Evolutionary conservation across 2,797 vertebrate species (phyloP), one percentile per base, ranked within the genome.

Genomic region (Siniperca obscura): DNA sequence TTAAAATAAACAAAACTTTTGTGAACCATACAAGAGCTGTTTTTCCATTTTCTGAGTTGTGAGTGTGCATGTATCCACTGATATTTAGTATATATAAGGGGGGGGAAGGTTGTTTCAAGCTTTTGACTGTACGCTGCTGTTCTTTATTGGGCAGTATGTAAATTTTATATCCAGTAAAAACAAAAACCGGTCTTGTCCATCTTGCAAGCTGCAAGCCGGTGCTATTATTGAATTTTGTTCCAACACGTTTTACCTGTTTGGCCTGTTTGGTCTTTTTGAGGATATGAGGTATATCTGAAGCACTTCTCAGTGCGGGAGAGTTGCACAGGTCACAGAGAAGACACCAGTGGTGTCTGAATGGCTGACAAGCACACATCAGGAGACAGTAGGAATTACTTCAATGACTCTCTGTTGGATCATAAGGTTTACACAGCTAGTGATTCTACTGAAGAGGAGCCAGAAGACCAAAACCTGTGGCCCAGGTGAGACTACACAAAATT

Each of bases 1-100:
- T 87, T 86, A 82, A 91, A 93, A 92, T 93, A 92, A 93, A 92
- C 50, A 83, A 87, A 90, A 90, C 87, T 92, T 94, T 94, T 93
- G 85, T 91, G 83, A 91, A 90, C 62, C 83, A 89, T 86, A 67
- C 62, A 68, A 36, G 3, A 17, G 10, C 22, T 68, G 70, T 53
- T 67, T 25, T 40, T 68, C 0, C 2, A 1, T 44, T 82, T 48
- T 48, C 9, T 82, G 46, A 46, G 52, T 55, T 70, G 9, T 53
- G 21, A 7, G 12, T 69, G 21, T 75, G 12, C 1, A 5, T 68
- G 5, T 60, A 12, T 25, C 0, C 34, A 66, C 36, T 13, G 21
- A 52, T n/a, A 11, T 4, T 3, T 1, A 11, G 14, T n/a, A 10
- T 19, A 11, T 50, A 9, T 50, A 64, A 67, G 2, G 2, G 5